Evolutionary conservation across 2,888 invertebrate species (phyloP).

Genomic region (Heliconius ismenius): DNA sequence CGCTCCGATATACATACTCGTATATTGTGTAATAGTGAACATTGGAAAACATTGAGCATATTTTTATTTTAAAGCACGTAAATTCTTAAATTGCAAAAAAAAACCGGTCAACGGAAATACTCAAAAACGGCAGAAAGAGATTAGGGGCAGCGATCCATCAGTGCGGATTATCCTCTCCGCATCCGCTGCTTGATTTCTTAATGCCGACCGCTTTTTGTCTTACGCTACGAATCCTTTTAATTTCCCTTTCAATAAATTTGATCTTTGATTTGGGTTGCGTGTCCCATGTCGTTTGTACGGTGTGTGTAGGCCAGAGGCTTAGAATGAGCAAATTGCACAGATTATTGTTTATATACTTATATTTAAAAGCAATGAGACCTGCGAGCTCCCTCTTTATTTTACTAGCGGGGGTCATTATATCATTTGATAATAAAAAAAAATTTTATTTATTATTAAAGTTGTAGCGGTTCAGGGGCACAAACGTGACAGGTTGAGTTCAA

Average conservation of each 20-base stretch:
- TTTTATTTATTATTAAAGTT: too few species aligned
- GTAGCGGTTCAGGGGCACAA: too few species aligned
- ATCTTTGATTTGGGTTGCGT: slow-evolving; percentile 15
- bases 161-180: slow-evolving; percentile 40
- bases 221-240: slow-evolving; percentile 16
- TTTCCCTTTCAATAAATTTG: slow-evolving; percentile 23
- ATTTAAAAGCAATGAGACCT: not conserved
- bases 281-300: slow-evolving; percentile 8
- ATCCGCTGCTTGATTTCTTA: slow-evolving; percentile 39
- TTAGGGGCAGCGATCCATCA: slow-evolving; percentile 45
- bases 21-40: too few species aligned
- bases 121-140: slow-evolving; percentile 39
- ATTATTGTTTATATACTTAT: not conserved
- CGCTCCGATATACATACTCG: too few species aligned
- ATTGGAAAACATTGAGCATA: too few species aligned
- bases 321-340: not conserved
- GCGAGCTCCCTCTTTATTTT: too few species aligned
- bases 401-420: too few species aligned
- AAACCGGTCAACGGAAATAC: slow-evolving; percentile 2
- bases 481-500: too few species aligned
- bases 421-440: too few species aligned
- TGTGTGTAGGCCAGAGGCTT: not conserved
- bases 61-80: not conserved
- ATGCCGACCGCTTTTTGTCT: slow-evolving; percentile 39
- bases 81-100: slow-evolving; percentile 9